A percentile compares a stretch with the other conserved stretches of the same genome.
Conservation (phyloP, 2,888 invertebrate genomes). For the Drosophila affinis region DNA sequence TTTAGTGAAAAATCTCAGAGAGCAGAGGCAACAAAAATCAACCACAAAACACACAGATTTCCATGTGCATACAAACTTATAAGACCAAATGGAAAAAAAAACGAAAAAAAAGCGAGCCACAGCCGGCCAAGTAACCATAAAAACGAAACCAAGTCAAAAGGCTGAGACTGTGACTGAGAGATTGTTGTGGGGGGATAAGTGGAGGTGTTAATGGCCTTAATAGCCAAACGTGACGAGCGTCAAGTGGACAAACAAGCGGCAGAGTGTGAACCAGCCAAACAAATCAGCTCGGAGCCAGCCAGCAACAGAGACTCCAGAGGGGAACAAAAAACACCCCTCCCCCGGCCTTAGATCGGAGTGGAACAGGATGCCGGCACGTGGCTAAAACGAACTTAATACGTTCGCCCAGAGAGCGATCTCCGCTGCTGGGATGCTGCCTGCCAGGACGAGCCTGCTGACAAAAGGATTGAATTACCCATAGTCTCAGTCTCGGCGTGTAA, state of each 20-base stretch:
- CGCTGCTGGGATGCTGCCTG: slow-evolving; percentile 61
- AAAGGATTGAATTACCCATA: slow-evolving; percentile 66
- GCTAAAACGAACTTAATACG: slow-evolving; percentile 66
- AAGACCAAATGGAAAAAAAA: slow-evolving; percentile 3
- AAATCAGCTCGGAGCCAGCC: slow-evolving; percentile 22
- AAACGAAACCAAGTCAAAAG: slow-evolving; percentile 47
- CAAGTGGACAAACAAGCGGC: slow-evolving; percentile 51
- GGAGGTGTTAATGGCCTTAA: slow-evolving; percentile 68
- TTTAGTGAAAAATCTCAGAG: no score
- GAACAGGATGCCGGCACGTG: slow-evolving; percentile 56
- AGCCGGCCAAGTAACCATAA: slow-evolving; percentile 41
- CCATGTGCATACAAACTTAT: slow-evolving; percentile 22
- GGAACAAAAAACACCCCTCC: slow-evolving; percentile 28
- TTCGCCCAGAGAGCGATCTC: slow-evolving; percentile 53
- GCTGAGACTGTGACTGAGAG: slow-evolving; percentile 2
- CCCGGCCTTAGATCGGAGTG: slow-evolving; percentile 22
- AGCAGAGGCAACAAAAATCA: no score
- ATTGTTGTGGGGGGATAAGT: slow-evolving; percentile 13
- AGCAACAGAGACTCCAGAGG: neutral
- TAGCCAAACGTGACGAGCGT: slow-evolving; percentile 56
- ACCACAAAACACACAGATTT: slow-evolving; percentile 12
- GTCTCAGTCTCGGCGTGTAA: slow-evolving; percentile 11
- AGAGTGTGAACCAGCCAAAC: slow-evolving; percentile 35
- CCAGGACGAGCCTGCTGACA: slow-evolving; percentile 2
- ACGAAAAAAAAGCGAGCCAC: slow-evolving; percentile 11